These are phyloP conservation scores for Ganaspis sp. DNA, from an alignment of 1,140 invertebrate genomes.

Conservation along the genomic window DNA sequence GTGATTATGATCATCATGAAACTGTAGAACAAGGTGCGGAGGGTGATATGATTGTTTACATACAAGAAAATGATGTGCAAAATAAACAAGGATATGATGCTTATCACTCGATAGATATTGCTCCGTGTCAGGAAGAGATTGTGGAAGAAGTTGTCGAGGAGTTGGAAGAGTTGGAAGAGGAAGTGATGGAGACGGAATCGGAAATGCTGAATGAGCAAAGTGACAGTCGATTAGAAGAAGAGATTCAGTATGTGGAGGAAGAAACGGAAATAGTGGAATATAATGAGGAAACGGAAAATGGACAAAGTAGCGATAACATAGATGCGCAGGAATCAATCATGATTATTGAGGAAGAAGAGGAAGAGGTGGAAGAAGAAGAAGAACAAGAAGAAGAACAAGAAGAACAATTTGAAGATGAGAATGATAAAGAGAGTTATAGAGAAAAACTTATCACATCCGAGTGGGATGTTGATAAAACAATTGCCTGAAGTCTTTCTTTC, in stretches of 20 bases:
- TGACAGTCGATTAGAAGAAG: slow-evolving; percentile 64
- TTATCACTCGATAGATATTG: slow-evolving; percentile 57
- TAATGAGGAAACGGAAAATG: slow-evolving; percentile 62
- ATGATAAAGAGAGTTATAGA: slow-evolving; percentile 36
- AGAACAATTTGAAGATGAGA: slow-evolving; percentile 31
- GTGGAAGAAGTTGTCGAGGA: slow-evolving; percentile 64
- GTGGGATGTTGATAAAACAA: slow-evolving; percentile 67
- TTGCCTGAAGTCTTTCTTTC: slow-evolving; percentile 32
- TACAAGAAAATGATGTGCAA: slow-evolving; percentile 64
- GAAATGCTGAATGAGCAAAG: slow-evolving; percentile 42
- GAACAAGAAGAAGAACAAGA: too few relatives aligned
- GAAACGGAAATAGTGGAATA: slow-evolving; percentile 74
- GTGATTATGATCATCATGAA: slow-evolving; percentile 58
- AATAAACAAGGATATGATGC: slow-evolving; percentile 57
- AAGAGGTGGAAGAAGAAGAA: slow-evolving; percentile 54
- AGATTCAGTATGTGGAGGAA: slow-evolving; percentile 72
- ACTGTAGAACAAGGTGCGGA: slow-evolving; percentile 60
- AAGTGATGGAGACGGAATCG: slow-evolving; percentile 51
- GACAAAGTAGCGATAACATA: slow-evolving; percentile 52
- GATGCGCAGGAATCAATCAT: slow-evolving; percentile 62
- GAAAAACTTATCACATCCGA: slow-evolving; percentile 59
- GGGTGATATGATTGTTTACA: slow-evolving; percentile 71
- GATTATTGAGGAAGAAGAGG: slow-evolving; percentile 68
- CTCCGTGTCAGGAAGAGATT: slow-evolving; percentile 59
- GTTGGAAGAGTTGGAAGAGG: slow-evolving; percentile 63